These are phyloP conservation scores for Arnoldichthys spilopterus DNA, from an alignment of 2,797 vertebrate species.

Conservation along the genomic window DNA sequence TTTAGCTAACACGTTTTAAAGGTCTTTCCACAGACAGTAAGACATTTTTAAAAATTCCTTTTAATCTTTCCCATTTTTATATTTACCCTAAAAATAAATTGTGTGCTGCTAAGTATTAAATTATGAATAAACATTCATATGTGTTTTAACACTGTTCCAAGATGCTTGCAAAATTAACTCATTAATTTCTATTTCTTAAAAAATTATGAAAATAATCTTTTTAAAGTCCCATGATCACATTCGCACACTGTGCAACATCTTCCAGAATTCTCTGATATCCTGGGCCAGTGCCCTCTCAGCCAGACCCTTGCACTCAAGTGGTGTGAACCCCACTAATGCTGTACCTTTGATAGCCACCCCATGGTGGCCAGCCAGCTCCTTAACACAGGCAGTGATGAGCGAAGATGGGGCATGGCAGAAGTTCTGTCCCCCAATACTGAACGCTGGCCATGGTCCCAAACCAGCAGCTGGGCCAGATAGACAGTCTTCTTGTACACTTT, in stretches of 20 bases:
- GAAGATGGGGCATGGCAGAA: conserved; percentile 73
- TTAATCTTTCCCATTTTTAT: too few species aligned
- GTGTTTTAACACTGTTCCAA: too few species aligned
- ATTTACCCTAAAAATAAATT: too few species aligned
- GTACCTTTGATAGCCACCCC: conserved; percentile 68
- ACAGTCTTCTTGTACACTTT: conserved; percentile 68
- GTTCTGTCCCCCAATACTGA: conserved; percentile 60
- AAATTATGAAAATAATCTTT: not conserved
- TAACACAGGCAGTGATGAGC: conserved; percentile 71
- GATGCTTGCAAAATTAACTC: too few species aligned
- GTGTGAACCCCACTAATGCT: conserved; percentile 77
- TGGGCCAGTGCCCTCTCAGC: conserved; percentile 73
- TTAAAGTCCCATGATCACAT: conserved; percentile 65
- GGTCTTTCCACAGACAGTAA: too few species aligned
- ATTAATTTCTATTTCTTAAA: too few species aligned
- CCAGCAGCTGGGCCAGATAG: not conserved
- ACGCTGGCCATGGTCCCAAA: conserved; percentile 61
- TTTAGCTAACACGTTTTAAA: too few species aligned
- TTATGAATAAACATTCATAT: too few species aligned
- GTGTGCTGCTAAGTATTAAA: too few species aligned
- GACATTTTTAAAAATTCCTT: too few species aligned
- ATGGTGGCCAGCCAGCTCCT: conserved; percentile 66
- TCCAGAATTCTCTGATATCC: conserved; percentile 79
- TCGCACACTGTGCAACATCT: conserved; percentile 63
- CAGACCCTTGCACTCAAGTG: conserved; percentile 72